A percentile compares a stretch with the other conserved stretches of the same genome.
Conservation (phyloP, 1,140 invertebrate genomes). For the Megalopta genalis region DNA sequence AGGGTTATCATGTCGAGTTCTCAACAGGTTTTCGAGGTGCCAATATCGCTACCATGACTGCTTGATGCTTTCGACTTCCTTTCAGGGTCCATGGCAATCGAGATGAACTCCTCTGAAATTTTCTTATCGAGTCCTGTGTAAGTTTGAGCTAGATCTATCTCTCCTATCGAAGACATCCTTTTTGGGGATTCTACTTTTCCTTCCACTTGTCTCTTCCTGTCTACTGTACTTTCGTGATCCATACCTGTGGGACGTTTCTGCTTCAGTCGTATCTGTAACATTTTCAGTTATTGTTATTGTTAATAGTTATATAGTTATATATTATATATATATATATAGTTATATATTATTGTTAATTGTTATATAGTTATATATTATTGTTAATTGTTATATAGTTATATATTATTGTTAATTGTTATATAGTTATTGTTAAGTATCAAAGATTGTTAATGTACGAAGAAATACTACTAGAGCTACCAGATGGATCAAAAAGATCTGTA, state of each 20-base stretch:
- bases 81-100: slow-evolving; percentile 80
- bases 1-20: not conserved
- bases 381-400: too few species aligned
- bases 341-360: too few species aligned
- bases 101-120: slow-evolving; percentile 82
- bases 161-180: slow-evolving; percentile 70
- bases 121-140: slow-evolving; percentile 83
- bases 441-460: too few species aligned
- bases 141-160: slow-evolving; percentile 79
- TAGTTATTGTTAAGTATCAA: too few species aligned
- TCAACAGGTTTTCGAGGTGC: slow-evolving; percentile 53
- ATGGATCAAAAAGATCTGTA: too few species aligned
- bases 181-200: slow-evolving; percentile 66
- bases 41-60: slow-evolving; percentile 75
- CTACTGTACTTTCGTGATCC: slow-evolving; percentile 64
- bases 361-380: too few species aligned
- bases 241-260: slow-evolving; percentile 67
- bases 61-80: slow-evolving; percentile 76
- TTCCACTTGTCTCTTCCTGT: slow-evolving; percentile 65
- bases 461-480: too few species aligned
- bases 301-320: too few species aligned
- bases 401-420: too few species aligned
- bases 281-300: not conserved
- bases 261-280: slow-evolving; percentile 59
- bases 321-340: too few species aligned